A percentile compares a stretch with the other conserved stretches of the same genome.
Evolutionary conservation across 2,797 vertebrate species (phyloP).

Genomic region (Catharus ustulatus): DNA sequence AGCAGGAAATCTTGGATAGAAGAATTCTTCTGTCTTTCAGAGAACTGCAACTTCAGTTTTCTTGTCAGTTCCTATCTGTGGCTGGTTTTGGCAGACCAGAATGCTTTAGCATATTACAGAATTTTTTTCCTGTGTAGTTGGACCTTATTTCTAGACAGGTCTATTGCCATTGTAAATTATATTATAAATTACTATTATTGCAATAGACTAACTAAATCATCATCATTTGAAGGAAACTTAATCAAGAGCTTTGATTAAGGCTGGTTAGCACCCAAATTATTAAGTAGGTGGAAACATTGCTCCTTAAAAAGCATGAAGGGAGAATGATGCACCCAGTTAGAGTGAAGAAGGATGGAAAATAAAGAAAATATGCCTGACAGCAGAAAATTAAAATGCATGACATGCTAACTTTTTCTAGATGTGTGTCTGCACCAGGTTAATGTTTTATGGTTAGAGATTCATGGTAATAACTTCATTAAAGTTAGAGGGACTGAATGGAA

Average conservation of each 20-base stretch:
- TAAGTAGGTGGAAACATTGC: background rate
- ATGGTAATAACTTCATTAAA: background rate
- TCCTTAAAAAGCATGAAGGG: background rate
- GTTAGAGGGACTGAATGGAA: background rate
- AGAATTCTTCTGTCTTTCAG: background rate
- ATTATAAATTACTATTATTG: background rate
- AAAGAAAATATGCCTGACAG: background rate
- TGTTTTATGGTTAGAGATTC: background rate
- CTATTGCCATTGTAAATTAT: background rate
- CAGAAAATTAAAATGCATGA: background rate
- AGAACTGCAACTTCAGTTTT: background rate
- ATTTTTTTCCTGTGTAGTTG: accelerated
- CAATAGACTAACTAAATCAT: background rate
- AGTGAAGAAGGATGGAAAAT: background rate
- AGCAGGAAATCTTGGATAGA: background rate
- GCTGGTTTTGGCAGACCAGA: background rate
- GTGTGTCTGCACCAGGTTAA: background rate
- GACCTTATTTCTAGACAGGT: background rate
- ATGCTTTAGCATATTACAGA: background rate
- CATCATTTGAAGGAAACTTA: background rate
- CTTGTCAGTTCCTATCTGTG: background rate
- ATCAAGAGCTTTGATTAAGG: background rate
- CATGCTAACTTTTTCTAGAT: background rate
- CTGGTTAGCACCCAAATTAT: background rate
- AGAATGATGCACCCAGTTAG: background rate